phyloP scores from a whole-genome alignment of 2,797 vertebrate species.

The Dromococcyx pavoninus region DNA sequence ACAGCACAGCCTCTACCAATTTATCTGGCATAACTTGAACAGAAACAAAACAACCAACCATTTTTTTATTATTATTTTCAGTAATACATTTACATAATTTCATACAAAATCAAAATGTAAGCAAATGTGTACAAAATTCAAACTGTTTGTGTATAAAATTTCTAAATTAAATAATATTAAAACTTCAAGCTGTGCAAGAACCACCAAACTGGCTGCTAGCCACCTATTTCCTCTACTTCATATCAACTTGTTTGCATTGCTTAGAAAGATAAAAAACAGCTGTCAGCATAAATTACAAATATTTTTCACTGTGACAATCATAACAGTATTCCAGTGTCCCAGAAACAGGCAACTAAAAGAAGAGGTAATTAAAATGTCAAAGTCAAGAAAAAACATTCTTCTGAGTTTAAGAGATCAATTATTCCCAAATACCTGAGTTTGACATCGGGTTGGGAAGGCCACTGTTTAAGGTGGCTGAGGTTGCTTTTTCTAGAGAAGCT shows the following conservation, averaged over 20 bases:
- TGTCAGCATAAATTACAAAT: conserved; percentile 12
- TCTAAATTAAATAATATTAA: conserved; percentile 60
- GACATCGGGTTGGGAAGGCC: background rate
- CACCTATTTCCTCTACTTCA: background rate
- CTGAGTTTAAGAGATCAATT: background rate
- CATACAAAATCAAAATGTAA: conserved; percentile 49
- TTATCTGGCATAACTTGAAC: background rate
- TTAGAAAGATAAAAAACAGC: background rate
- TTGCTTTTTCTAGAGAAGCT: background rate
- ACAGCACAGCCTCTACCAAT: background rate
- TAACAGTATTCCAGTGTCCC: background rate
- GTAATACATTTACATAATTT: conserved; percentile 3
- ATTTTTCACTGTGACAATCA: conserved; percentile 1
- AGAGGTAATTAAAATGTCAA: conserved; percentile 21
- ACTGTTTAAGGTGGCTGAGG: background rate
- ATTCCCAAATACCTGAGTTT: conserved; percentile 5
- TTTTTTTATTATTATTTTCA: conserved; percentile 65
- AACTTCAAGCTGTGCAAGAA: conserved; percentile 5
- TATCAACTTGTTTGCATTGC: background rate
- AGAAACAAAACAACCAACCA: conserved; percentile 45
- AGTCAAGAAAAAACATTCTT: background rate
- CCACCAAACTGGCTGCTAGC: background rate
- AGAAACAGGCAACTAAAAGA: background rate
- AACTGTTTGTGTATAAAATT: conserved; percentile 64
- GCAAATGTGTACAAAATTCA: conserved; percentile 66